These are phyloP conservation scores for Dicranocentrus wangi DNA, from an alignment of 2,888 invertebrate genomes.

Conservation along the genomic window DNA sequence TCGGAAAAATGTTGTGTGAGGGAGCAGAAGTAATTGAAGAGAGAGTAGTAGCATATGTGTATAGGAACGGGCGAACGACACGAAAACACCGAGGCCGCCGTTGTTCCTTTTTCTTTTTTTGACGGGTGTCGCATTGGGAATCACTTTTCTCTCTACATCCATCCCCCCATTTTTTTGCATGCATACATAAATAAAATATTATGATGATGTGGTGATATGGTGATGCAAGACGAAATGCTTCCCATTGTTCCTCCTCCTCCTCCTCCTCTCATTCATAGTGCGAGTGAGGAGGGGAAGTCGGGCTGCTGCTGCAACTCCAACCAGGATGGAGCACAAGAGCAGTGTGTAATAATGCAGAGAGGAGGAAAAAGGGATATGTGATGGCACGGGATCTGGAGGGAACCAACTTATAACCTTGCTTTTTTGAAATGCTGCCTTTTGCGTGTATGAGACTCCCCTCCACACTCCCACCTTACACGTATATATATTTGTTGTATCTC, in stretches of 20 bases:
- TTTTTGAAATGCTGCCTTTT: too few relatives aligned
- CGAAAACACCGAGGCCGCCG: not conserved
- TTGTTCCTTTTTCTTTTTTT: slow-evolving; percentile 25
- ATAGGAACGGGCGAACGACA: too few relatives aligned
- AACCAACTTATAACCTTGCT: too few relatives aligned
- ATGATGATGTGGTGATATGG: not conserved
- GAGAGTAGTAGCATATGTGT: too few relatives aligned
- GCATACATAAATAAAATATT: slow-evolving; percentile 18
- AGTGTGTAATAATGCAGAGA: too few relatives aligned
- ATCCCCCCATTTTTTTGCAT: not conserved
- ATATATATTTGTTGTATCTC: too few relatives aligned
- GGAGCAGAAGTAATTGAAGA: not conserved
- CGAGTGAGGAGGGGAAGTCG: not conserved
- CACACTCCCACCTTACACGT: too few relatives aligned
- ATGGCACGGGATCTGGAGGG: too few relatives aligned
- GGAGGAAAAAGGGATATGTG: too few relatives aligned
- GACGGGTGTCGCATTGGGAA: slow-evolving; percentile 51
- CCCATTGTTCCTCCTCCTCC: too few relatives aligned
- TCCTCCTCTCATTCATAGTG: not conserved
- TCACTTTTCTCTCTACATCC: slow-evolving; percentile 4
- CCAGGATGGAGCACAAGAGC: not conserved
- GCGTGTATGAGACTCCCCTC: too few relatives aligned
- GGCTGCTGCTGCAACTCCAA: too few relatives aligned
- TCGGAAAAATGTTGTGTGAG: not conserved
- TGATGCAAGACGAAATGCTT: slow-evolving; percentile 6